A percentile compares a stretch with the other conserved stretches of the same genome.
phyloP scores from a whole-genome alignment of 2,113 vertebrate species.

The Tragelaphus strepsiceros region DNA sequence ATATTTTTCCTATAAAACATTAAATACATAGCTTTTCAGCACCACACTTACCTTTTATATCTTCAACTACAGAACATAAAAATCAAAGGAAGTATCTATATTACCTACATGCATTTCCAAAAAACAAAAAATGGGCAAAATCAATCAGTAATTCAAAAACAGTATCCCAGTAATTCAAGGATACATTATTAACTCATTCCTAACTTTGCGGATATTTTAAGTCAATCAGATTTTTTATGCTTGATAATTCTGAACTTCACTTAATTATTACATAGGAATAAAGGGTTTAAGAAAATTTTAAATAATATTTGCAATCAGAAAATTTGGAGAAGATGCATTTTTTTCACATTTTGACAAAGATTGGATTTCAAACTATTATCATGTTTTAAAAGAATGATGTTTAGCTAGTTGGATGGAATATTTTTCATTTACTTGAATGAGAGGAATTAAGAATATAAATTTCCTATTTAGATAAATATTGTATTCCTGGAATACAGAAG shows the following conservation, averaged over 20 bases:
- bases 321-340: background rate
- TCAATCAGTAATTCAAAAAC: background rate
- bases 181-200: background rate
- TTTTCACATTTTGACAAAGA: background rate
- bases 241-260: background rate
- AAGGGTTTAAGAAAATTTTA: background rate
- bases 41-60: background rate
- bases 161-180: background rate
- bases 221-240: background rate
- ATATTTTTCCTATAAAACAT: background rate
- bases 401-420: background rate
- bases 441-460: background rate
- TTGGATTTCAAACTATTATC: background rate
- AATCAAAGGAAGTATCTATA: background rate
- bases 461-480: background rate
- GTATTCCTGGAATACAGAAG: background rate
- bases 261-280: background rate
- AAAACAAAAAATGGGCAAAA: background rate
- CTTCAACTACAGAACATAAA: background rate
- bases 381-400: background rate
- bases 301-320: background rate
- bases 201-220: background rate
- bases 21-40: background rate
- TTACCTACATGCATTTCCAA: background rate
- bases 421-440: background rate